Evolutionary conservation across 2,797 vertebrate species (phyloP).

Genomic region (Nasua narica): DNA sequence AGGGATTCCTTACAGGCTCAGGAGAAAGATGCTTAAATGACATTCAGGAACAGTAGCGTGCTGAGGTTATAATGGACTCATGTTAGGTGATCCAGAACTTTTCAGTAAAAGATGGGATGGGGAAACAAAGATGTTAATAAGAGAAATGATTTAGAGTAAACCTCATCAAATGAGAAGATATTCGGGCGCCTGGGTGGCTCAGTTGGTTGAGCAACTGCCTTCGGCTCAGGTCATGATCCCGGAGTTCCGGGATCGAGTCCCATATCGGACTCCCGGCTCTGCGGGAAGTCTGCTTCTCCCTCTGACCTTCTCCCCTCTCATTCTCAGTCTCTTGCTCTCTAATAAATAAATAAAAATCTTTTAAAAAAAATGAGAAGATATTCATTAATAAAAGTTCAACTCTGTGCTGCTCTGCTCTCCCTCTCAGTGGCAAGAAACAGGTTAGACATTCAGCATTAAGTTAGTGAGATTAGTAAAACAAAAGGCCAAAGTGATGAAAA

Average conservation of each 20-base stretch:
- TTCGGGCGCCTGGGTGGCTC: too few relatives aligned
- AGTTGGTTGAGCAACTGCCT: too few relatives aligned
- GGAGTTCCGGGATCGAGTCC: too few relatives aligned
- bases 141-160: slow-evolving; percentile 1
- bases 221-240: too few relatives aligned
- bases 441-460: not conserved
- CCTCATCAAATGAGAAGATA: slow-evolving; percentile 7
- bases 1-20: not conserved
- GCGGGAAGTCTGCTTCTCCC: too few relatives aligned
- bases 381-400: not conserved
- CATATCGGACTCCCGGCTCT: too few relatives aligned
- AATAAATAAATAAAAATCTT: too few relatives aligned
- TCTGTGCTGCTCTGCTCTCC: not conserved
- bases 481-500: not conserved
- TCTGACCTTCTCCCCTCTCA: too few relatives aligned
- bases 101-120: not conserved
- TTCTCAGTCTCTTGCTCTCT: too few relatives aligned
- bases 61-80: not conserved
- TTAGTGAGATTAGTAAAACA: not conserved
- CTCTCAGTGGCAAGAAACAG: not conserved
- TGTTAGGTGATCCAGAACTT: not conserved
- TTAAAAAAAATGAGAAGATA: slow-evolving; percentile 27
- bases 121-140: not conserved
- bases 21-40: not conserved
- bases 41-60: not conserved